A percentile compares a stretch with the other conserved stretches of the same genome.
Conservation (phyloP, 2,888 invertebrate species). For the Empis livida region DNA sequence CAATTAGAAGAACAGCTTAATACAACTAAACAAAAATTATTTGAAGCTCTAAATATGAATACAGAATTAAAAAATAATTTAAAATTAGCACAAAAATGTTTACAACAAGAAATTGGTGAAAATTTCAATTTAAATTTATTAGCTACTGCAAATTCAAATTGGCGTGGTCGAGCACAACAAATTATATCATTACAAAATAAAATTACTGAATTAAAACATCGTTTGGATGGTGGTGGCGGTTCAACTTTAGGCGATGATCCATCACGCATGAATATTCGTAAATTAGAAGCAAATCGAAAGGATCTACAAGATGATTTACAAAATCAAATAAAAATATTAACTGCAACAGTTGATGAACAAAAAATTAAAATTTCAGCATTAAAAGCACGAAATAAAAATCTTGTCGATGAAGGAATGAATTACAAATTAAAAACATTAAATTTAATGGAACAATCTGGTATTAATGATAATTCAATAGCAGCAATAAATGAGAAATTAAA, state of each 20-base stretch:
- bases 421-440: conserved; percentile 46
- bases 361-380: conserved; percentile 52
- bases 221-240: conserved; percentile 27
- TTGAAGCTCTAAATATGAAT: conserved; percentile 55
- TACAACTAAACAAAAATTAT: conserved; percentile 41
- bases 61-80: conserved; percentile 57
- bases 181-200: conserved; percentile 56
- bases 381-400: conserved; percentile 52
- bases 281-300: conserved; percentile 40
- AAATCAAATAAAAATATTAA: conserved; percentile 44
- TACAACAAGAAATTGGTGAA: conserved; percentile 65
- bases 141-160: conserved; percentile 44
- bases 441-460: conserved; percentile 47
- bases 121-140: conserved; percentile 49
- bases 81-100: conserved; percentile 55
- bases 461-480: conserved; percentile 49
- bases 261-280: conserved; percentile 18
- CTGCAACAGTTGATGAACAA: conserved; percentile 43
- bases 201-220: conserved; percentile 51
- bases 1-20: neutral
- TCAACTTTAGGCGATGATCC: neutral
- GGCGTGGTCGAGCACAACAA: conserved; percentile 69
- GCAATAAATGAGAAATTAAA: conserved; percentile 40
- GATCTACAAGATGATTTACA: conserved; percentile 46
- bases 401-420: conserved; percentile 49